Evolutionary conservation across 2,113 vertebrate genomes (phyloP), one percentile per base, ranked within the genome.

Genomic region (Apodemus sylvaticus): DNA sequence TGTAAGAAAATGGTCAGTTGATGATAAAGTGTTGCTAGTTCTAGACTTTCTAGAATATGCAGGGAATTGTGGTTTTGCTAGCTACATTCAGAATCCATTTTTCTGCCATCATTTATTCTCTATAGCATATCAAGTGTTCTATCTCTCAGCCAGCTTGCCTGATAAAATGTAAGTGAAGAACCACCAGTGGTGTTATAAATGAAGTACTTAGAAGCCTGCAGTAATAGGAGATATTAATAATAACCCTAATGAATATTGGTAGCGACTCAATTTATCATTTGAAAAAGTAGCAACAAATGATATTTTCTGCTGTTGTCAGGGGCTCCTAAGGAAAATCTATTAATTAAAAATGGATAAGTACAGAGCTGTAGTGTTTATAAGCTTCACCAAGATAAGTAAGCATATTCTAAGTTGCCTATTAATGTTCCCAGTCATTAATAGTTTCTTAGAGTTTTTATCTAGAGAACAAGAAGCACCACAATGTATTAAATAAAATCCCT

Each of bases 161-260:
- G 93, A 97, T 89, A 94, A 98, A 98, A 97, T 97, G 91, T 97
- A 96, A 97, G 94, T 97, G 94, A 88, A 96, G 94, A 98, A 74
- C 51, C 86, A 77, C 34, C 45, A 95, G 76, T 88, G 77, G 96
- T 97, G 29, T 97, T 96, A 92, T 90, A 97, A 96, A 97, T 97
- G 86, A 91, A 98, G 29, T 97, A 94, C 71, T 98, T 95, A 97
- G 91, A 79, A 95, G 66, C 81, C 48, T 94, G 86, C 53, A 92
- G 68, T 90, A 97, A 97, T 97, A 93, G 96, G 58, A 95, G 93
- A 96, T 97, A 97, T 97, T 97, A 97, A 95, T 98, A 97, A 98
- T 91, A 95, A 92, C 89, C 94, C 96, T 96, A 98, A 97, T 97
- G 97, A 97, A 97, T 97, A 97, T 96, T 91, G 94, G 73, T 96